phyloP scores from a whole-genome alignment of 2,113 vertebrate genomes.

The Nothobranchius kuhntae region DNA sequence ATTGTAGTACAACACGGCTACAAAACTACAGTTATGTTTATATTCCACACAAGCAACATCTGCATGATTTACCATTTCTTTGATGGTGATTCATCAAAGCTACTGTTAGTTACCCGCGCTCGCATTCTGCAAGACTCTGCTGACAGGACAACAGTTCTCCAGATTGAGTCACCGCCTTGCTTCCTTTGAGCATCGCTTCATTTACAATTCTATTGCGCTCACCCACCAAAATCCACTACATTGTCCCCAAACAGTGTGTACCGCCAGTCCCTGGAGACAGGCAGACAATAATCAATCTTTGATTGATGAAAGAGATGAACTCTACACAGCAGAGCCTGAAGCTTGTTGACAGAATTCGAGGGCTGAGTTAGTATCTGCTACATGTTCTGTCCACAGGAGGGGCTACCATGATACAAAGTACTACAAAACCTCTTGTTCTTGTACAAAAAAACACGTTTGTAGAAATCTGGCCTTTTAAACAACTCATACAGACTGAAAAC shows the following conservation, averaged over 20 bases:
- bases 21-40: conserved; percentile 10
- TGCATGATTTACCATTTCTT: conserved; percentile 30
- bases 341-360: conserved; percentile 51
- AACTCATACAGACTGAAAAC: conserved; percentile 48
- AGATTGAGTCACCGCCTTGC: conserved; percentile 24
- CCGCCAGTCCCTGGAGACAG: conserved; percentile 40
- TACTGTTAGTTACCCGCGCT: conserved; percentile 8
- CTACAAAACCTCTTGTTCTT: conserved; percentile 95
- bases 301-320: conserved; percentile 57
- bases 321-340: conserved; percentile 65
- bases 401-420: conserved; percentile 91
- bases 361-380: conserved; percentile 71
- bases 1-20: conserved; percentile 3
- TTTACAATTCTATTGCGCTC: conserved; percentile 32
- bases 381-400: conserved; percentile 68
- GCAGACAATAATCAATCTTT: conserved; percentile 39
- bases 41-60: conserved; percentile 28
- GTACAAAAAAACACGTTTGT: conserved; percentile 97
- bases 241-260: conserved; percentile 51
- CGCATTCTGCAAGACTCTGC: conserved; percentile 6
- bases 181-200: conserved; percentile 13
- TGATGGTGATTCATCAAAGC: conserved; percentile 36
- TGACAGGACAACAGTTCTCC: conserved; percentile 25
- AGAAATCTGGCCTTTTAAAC: conserved; percentile 96
- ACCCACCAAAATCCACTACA: conserved; percentile 31